phyloP scores from a whole-genome alignment of 1,140 invertebrate genomes.

The Sinonovacula constricta region DNA sequence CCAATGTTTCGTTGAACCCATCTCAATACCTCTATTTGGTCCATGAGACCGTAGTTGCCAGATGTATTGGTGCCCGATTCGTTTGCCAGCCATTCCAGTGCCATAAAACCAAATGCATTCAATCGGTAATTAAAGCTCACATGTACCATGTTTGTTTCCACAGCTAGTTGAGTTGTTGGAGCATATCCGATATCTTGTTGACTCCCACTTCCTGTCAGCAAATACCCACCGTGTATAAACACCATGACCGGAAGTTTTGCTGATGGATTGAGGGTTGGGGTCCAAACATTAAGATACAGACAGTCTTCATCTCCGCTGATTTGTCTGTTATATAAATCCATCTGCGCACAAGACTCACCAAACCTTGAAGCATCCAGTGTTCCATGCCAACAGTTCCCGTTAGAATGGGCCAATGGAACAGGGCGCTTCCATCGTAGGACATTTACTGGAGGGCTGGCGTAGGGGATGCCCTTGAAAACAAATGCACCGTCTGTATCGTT shows the following conservation, averaged over 20 bases:
- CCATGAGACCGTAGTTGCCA: conserved; percentile 60
- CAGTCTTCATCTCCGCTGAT: conserved; percentile 69
- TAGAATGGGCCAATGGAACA: not conserved
- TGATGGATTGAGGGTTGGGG: conserved; percentile 57
- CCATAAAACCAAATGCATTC: conserved; percentile 88
- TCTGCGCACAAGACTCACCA: conserved; percentile 24
- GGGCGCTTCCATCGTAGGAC: conserved; percentile 84
- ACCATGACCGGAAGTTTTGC: conserved; percentile 84
- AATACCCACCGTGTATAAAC: conserved; percentile 94
- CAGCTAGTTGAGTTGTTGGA: conserved; percentile 47
- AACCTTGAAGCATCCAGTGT: conserved; percentile 15
- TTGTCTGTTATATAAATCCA: not conserved
- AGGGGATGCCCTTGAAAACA: conserved; percentile 91
- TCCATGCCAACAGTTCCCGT: conserved; percentile 60
- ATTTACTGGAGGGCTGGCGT: conserved; percentile 87
- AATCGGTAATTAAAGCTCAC: conserved; percentile 91
- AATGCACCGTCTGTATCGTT: conserved; percentile 82
- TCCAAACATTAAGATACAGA: conserved; percentile 70
- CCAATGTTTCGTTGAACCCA: conserved; percentile 58
- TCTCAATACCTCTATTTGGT: conserved; percentile 40
- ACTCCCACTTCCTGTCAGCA: conserved; percentile 80
- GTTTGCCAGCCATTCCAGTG: conserved; percentile 83
- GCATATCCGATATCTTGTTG: not conserved
- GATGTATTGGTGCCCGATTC: conserved; percentile 83
- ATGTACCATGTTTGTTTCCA: conserved; percentile 91